phyloP scores from a whole-genome alignment of 2,113 vertebrate genomes.

The Heterochromis multidens region DNA sequence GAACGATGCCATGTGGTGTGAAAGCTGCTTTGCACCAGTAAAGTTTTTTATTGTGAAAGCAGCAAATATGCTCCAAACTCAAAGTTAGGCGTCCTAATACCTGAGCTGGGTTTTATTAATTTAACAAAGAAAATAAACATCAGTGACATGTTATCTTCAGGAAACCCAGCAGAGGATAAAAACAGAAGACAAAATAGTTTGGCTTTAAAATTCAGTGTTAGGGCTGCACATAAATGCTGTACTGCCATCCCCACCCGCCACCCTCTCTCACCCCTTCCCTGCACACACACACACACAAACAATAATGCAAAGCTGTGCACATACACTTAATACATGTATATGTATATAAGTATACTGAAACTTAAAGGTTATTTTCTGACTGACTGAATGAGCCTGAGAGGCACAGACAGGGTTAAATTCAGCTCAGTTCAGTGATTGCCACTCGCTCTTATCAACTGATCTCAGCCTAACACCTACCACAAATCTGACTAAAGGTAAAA shows the following conservation, averaged over 20 bases:
- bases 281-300: slow-evolving; percentile 47
- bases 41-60: slow-evolving; percentile 26
- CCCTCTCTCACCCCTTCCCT: slow-evolving; percentile 58
- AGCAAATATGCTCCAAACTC: slow-evolving; percentile 10
- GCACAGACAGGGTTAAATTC: neutral
- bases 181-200: neutral
- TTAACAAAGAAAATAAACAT: neutral
- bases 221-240: neutral
- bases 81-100: neutral
- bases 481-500: rapidly evolving
- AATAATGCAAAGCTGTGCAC: slow-evolving; percentile 37
- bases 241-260: slow-evolving; percentile 14
- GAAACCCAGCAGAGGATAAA: neutral
- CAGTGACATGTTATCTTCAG: neutral
- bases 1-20: neutral
- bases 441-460: slow-evolving; percentile 24
- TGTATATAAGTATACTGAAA: slow-evolving; percentile 9
- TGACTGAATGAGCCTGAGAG: slow-evolving; percentile 29
- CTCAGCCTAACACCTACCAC: neutral
- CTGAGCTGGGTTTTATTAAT: neutral
- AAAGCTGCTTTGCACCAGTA: slow-evolving; percentile 15
- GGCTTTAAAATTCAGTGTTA: neutral
- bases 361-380: neutral
- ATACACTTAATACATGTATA: slow-evolving; percentile 14
- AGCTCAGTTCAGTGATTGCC: slow-evolving; percentile 24